phyloP scores from a whole-genome alignment of 2,113 vertebrate species.

The Oceanites oceanicus region DNA sequence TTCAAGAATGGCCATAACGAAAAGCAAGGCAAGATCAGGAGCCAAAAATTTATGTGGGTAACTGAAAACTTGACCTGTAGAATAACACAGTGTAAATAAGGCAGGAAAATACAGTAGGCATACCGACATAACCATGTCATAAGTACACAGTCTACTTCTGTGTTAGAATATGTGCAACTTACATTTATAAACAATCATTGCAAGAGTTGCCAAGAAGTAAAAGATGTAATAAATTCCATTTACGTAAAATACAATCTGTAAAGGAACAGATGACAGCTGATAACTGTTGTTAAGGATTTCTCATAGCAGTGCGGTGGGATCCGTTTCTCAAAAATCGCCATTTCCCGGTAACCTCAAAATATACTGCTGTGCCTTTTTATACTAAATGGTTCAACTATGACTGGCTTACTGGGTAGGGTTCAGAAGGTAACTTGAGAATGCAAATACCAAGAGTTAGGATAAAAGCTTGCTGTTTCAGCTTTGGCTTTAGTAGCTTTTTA shows the following conservation, averaged over 20 bases:
- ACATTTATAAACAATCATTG: conserved; percentile 85
- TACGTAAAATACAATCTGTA: conserved; percentile 79
- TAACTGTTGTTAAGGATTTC: conserved; percentile 61
- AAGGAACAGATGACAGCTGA: conserved; percentile 80
- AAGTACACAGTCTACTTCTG: background rate
- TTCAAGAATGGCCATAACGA: conserved; percentile 80
- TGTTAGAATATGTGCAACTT: conserved; percentile 22
- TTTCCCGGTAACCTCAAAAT: background rate
- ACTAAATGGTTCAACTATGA: background rate
- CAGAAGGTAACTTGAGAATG: background rate
- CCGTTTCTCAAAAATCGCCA: background rate
- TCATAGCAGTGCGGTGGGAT: background rate
- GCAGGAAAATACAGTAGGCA: background rate
- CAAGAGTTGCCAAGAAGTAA: conserved; percentile 79
- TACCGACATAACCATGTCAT: fast-evolving
- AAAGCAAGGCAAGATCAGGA: conserved; percentile 78
- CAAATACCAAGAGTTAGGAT: background rate
- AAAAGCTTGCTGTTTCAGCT: background rate
- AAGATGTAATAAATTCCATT: conserved; percentile 74
- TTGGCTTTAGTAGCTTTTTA: background rate
- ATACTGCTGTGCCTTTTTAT: background rate
- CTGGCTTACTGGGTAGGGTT: background rate
- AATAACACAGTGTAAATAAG: background rate
- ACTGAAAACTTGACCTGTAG: conserved; percentile 80
- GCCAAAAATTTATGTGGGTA: conserved; percentile 74